Percentiles rank a stretch among this genome's conserved stretches.
These are phyloP conservation scores for Carassius carassius DNA, from an alignment of 2,113 vertebrate species.

Conservation along the genomic window DNA sequence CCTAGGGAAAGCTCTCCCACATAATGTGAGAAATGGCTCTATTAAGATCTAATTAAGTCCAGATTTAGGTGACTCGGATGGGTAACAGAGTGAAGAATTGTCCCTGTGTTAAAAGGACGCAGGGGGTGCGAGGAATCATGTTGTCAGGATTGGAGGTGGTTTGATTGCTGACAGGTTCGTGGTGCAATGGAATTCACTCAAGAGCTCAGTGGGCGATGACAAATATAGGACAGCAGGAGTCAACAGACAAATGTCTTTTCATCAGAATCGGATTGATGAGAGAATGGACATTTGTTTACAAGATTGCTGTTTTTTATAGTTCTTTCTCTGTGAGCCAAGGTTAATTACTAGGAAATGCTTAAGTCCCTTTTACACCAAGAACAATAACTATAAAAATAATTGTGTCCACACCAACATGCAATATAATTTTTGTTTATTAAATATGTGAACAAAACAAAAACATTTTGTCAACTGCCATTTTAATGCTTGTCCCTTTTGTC, in stretches of 20 bases:
- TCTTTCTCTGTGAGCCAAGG: background rate
- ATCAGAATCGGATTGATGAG: background rate
- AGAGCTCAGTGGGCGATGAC: constrained; percentile 23
- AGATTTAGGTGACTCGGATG: constrained; percentile 65
- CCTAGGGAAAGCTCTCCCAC: constrained; percentile 53
- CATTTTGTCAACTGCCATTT: background rate
- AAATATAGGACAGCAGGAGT: constrained; percentile 3
- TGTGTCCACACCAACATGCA: background rate
- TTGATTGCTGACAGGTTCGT: constrained; percentile 59
- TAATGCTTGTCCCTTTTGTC: too few relatives aligned
- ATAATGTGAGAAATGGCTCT: constrained; percentile 68
- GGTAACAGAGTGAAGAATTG: constrained; percentile 64
- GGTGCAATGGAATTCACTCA: constrained; percentile 45
- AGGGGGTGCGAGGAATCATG: constrained; percentile 58
- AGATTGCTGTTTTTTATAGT: background rate
- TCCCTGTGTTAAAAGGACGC: constrained; percentile 54
- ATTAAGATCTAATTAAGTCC: constrained; percentile 67
- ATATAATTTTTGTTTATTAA: background rate
- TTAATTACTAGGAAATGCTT: background rate
- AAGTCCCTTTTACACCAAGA: background rate
- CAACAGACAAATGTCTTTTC: constrained; percentile 23
- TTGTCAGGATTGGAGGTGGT: constrained; percentile 52
- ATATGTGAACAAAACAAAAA: too few relatives aligned
- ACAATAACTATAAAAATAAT: background rate
- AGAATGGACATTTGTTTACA: background rate